Evolutionary conservation across 2,113 vertebrate species (phyloP).

Genomic region (Lycaon pictus): DNA sequence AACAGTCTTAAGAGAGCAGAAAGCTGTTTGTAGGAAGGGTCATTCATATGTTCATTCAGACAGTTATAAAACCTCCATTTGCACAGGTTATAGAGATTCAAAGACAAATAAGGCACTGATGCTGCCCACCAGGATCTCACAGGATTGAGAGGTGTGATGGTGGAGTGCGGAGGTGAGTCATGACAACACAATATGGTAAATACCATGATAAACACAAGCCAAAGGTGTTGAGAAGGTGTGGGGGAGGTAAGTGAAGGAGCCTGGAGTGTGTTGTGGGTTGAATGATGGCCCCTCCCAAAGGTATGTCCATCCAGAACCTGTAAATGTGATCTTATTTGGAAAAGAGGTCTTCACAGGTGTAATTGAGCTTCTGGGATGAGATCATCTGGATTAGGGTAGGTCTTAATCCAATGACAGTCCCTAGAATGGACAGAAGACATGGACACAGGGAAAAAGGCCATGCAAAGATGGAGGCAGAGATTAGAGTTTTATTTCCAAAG

Average conservation of each 20-base stretch:
- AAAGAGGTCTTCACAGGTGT: neutral
- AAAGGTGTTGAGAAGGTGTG: neutral
- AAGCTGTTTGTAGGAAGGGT: neutral
- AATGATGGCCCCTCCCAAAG: neutral
- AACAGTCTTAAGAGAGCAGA: neutral
- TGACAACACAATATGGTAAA: neutral
- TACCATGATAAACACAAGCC: neutral
- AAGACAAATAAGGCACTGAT: neutral
- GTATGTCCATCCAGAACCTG: neutral
- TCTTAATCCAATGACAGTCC: neutral
- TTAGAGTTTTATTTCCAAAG: neutral
- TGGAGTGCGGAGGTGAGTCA: no score
- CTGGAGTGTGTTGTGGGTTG: neutral
- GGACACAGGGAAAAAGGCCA: neutral
- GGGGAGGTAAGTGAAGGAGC: neutral
- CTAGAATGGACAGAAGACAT: neutral
- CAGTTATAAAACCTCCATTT: neutral
- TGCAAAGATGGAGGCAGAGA: neutral
- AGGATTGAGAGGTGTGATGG: neutral
- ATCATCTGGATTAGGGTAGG: neutral
- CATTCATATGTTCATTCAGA: neutral
- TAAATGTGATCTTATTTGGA: neutral
- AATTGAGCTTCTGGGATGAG: neutral
- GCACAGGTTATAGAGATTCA: neutral
- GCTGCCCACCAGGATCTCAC: neutral